Percentiles rank a stretch among this genome's conserved stretches.
These are phyloP conservation scores for Lepidotrigona ventralis DNA, from an alignment of 1,140 invertebrate species.

Conservation along the genomic window DNA sequence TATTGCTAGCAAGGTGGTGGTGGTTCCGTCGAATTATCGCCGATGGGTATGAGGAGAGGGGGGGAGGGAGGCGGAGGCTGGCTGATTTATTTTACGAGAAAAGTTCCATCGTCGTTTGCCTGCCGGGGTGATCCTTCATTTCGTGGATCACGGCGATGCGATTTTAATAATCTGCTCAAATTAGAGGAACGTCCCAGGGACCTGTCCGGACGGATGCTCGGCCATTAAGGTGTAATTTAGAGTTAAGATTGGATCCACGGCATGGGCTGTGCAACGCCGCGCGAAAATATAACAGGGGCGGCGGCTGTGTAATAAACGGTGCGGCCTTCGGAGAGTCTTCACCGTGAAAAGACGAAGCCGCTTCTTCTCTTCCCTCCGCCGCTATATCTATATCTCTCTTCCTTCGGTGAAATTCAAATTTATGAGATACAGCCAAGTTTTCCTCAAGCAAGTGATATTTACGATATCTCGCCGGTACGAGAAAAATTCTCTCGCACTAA, in stretches of 20 bases:
- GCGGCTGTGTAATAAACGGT: slow-evolving; percentile 3
- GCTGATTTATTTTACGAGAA: slow-evolving; percentile 69
- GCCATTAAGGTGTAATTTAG: slow-evolving; percentile 33
- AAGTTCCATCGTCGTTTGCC: slow-evolving; percentile 61
- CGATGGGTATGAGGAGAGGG: too few relatives aligned
- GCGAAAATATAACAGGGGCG: not conserved
- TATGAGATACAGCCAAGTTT: too few relatives aligned
- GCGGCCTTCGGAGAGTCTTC: not conserved
- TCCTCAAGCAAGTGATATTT: not conserved
- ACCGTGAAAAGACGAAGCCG: not conserved
- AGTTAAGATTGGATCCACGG: slow-evolving; percentile 39
- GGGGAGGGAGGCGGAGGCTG: not conserved
- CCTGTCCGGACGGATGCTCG: slow-evolving; percentile 1
- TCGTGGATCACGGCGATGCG: slow-evolving; percentile 58
- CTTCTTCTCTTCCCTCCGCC: too few relatives aligned
- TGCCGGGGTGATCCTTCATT: slow-evolving; percentile 50
- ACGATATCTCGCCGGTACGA: too few relatives aligned
- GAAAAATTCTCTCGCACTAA: not conserved
- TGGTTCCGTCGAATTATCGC: slow-evolving; percentile 63
- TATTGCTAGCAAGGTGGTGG: too few relatives aligned
- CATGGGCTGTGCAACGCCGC: not conserved
- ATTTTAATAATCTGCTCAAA: slow-evolving; percentile 66
- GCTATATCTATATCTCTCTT: rapidly evolving
- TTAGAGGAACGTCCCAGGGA: slow-evolving; percentile 39
- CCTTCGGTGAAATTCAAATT: not conserved